Evolutionary conservation across 2,797 vertebrate species (phyloP).

Genomic region (Tapirus indicus): DNA sequence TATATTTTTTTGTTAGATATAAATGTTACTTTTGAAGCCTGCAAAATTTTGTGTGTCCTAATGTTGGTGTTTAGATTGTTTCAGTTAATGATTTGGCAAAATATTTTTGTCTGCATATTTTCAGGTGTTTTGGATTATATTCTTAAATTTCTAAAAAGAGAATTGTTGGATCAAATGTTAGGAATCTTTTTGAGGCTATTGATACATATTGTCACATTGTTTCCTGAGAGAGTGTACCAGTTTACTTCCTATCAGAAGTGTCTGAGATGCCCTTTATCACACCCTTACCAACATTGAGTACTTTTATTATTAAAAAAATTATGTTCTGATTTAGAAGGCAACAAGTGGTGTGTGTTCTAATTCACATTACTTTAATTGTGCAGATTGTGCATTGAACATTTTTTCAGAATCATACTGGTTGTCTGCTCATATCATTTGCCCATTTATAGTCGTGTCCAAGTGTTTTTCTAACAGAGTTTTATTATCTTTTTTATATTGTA

Average conservation of each 20-base stretch:
- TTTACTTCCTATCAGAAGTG: neutral
- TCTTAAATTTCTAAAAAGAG: conserved; percentile 39
- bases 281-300: neutral
- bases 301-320: conserved; percentile 22
- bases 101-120: conserved; percentile 31
- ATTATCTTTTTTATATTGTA: conserved; percentile 29
- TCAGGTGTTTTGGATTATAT: conserved; percentile 37
- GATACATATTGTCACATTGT: neutral
- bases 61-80: neutral
- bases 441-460: neutral
- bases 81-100: conserved; percentile 1
- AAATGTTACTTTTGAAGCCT: conserved; percentile 40
- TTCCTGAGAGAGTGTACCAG: conserved; percentile 3
- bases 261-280: neutral
- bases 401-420: conserved; percentile 42
- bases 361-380: conserved; percentile 13
- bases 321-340: neutral
- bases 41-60: neutral
- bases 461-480: conserved; percentile 53
- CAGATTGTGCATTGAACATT: neutral
- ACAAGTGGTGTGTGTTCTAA: neutral
- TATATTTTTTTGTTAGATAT: neutral
- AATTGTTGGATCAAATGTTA: conserved; percentile 23
- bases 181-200: neutral
- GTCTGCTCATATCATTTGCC: neutral